These are phyloP conservation scores for Strigamia crassipes DNA, from an alignment of 2,888 invertebrate species.

Conservation along the genomic window DNA sequence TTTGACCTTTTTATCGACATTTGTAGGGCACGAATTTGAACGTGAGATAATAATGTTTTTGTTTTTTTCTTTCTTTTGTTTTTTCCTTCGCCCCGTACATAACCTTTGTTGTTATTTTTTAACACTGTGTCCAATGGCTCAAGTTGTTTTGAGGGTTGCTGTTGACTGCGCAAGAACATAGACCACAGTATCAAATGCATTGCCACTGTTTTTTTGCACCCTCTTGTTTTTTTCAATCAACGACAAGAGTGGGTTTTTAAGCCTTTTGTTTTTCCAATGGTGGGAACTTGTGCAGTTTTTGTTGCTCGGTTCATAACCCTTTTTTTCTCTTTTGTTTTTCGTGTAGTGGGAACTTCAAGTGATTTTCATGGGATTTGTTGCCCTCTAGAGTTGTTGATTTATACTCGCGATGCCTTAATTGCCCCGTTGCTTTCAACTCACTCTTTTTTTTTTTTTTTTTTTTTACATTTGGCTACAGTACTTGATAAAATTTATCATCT, in stretches of 20 bases:
- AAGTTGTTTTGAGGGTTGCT: background rate
- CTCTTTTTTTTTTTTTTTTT: background rate
- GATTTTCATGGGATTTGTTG: constrained; percentile 19
- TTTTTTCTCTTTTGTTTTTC: constrained; percentile 12
- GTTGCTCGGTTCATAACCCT: constrained; percentile 29
- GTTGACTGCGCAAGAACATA: constrained; percentile 12
- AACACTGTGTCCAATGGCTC: constrained; percentile 22
- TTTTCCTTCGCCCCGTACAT: background rate
- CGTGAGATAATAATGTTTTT: background rate
- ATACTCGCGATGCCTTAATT: constrained; percentile 28
- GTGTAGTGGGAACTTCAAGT: constrained; percentile 25
- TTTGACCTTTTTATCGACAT: background rate
- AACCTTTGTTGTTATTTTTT: background rate
- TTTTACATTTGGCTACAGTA: background rate
- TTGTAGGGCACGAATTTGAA: background rate
- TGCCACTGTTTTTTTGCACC: background rate
- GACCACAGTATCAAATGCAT: background rate
- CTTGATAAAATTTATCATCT: constrained; percentile 14
- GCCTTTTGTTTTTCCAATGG: constrained; percentile 32
- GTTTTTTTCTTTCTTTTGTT: background rate
- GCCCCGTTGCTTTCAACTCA: constrained; percentile 11
- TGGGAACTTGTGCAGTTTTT: constrained; percentile 20
- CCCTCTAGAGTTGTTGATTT: constrained; percentile 18
- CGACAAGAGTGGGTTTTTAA: background rate
- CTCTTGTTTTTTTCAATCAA: constrained; percentile 22